phyloP scores from a whole-genome alignment of 2,113 vertebrate species.

The Pontoporia blainvillei region DNA sequence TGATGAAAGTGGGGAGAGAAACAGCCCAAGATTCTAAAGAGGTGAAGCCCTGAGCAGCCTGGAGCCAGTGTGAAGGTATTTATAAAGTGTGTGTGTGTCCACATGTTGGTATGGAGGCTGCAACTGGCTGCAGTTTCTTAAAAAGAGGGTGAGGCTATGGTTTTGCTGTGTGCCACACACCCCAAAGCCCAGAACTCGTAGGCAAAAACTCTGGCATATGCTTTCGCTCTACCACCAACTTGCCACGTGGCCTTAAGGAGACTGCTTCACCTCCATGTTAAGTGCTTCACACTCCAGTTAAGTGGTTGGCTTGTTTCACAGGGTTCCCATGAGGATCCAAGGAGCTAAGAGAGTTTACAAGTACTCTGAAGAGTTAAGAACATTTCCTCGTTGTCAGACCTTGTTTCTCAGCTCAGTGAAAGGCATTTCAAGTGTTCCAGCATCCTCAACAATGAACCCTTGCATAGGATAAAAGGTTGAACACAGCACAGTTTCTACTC shows the following conservation, averaged over 20 bases:
- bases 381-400: background rate
- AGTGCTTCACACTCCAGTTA: background rate
- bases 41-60: background rate
- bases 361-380: slow-evolving; percentile 15
- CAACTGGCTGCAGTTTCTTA: background rate
- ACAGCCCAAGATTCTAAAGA: background rate
- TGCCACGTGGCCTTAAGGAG: background rate
- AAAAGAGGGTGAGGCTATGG: background rate
- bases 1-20: background rate
- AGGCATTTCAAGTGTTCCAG: background rate
- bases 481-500: background rate
- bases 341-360: background rate
- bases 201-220: background rate
- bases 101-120: background rate
- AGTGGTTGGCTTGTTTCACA: background rate
- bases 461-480: background rate
- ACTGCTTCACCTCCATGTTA: background rate
- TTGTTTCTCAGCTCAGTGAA: background rate
- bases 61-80: background rate
- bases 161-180: background rate
- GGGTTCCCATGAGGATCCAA: background rate
- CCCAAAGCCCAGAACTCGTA: background rate
- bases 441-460: background rate
- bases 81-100: background rate
- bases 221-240: background rate